Evolutionary conservation across 2,888 invertebrate species (phyloP).

Genomic region (Saturnia pavonia): DNA sequence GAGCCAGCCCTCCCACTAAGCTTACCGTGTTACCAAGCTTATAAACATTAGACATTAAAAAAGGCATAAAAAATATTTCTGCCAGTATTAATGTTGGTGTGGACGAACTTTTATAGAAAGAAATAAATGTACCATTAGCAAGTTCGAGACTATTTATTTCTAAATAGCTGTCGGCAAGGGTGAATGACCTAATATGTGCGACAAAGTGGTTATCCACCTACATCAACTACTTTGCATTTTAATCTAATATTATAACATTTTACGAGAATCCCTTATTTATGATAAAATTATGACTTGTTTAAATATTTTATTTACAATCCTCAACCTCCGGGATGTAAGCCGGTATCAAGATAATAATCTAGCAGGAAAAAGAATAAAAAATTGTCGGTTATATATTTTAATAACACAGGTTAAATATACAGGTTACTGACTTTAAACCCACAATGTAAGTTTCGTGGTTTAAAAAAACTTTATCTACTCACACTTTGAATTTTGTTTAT

Average conservation of each 20-base stretch:
- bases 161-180: slow-evolving; percentile 23
- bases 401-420: background rate
- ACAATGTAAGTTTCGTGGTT: background rate
- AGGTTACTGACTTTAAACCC: slow-evolving; percentile 1
- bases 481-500: too few relatives aligned
- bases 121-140: slow-evolving; percentile 22
- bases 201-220: slow-evolving; percentile 42
- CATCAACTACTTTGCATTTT: slow-evolving; percentile 23
- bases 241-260: slow-evolving; percentile 40
- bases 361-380: slow-evolving; percentile 32
- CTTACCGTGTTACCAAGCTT: too few relatives aligned
- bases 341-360: slow-evolving; percentile 40
- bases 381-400: background rate
- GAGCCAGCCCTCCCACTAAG: too few relatives aligned
- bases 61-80: background rate
- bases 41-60: background rate
- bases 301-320: slow-evolving; percentile 27
- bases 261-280: slow-evolving; percentile 51
- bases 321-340: slow-evolving; percentile 40
- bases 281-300: slow-evolving; percentile 28
- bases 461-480: background rate
- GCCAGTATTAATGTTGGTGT: background rate
- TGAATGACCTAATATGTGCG: slow-evolving; percentile 41
- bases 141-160: slow-evolving; percentile 14
- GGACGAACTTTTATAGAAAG: slow-evolving; percentile 15